phyloP scores from a whole-genome alignment of 2,797 vertebrate genomes.

The Melanotaenia boesemani region DNA sequence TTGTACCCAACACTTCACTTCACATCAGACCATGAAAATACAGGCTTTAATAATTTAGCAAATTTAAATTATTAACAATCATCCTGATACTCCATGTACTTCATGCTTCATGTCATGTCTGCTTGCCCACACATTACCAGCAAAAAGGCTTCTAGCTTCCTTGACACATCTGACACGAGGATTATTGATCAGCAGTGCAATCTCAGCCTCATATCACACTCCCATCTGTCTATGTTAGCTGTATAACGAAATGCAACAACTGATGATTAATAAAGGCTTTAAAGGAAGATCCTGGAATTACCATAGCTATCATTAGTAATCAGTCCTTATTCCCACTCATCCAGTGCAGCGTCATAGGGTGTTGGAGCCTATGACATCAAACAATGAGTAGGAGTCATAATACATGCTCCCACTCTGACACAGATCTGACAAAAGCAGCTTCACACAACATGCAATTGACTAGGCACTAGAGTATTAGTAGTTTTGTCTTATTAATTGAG shows the following conservation, averaged over 20 bases:
- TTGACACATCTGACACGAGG: slow-evolving; percentile 1
- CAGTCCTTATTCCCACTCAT: neutral
- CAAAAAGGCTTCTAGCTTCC: neutral
- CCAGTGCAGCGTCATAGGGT: neutral
- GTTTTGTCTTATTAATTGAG: no score
- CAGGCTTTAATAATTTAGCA: slow-evolving; percentile 17
- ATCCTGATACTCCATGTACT: neutral
- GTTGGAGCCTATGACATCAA: slow-evolving; percentile 1
- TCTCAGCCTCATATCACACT: slow-evolving; percentile 11
- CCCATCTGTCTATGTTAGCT: slow-evolving; percentile 22
- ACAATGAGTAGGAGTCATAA: neutral
- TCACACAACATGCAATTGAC: neutral
- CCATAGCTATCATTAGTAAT: slow-evolving; percentile 19
- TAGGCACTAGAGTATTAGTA: neutral
- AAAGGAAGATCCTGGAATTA: neutral
- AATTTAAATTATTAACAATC: slow-evolving; percentile 23
- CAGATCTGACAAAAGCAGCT: neutral
- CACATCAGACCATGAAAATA: neutral
- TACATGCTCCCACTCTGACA: neutral
- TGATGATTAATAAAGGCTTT: slow-evolving; percentile 26
- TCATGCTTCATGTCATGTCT: neutral
- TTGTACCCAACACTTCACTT: neutral
- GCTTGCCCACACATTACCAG: slow-evolving; percentile 46
- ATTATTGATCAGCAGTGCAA: slow-evolving; percentile 57
- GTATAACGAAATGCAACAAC: slow-evolving; percentile 7